phyloP scores from a whole-genome alignment of 2,888 invertebrate genomes.

The Acanthosoma haemorrhoidale region DNA sequence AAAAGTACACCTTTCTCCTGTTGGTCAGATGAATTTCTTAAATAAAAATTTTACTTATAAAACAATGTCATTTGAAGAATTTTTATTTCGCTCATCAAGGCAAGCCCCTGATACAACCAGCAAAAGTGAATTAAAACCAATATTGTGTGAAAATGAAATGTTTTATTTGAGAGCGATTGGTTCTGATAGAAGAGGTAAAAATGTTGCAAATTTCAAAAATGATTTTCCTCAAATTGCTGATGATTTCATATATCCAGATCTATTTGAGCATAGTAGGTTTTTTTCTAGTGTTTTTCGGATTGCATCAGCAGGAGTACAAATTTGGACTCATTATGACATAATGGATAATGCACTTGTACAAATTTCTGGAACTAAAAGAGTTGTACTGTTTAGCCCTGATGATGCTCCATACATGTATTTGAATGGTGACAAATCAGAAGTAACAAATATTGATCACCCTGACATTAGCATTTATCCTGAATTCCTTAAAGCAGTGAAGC shows the following conservation, averaged over 20 bases:
- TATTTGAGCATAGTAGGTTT: slow-evolving; percentile 47
- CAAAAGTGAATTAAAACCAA: not conserved
- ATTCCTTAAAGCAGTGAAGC: slow-evolving; percentile 46
- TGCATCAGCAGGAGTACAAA: slow-evolving; percentile 48
- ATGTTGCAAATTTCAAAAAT: slow-evolving; percentile 49
- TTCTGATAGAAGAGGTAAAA: slow-evolving; percentile 49
- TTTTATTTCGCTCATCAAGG: slow-evolving; percentile 46
- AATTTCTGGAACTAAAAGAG: slow-evolving; percentile 48
- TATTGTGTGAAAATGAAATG: slow-evolving; percentile 43
- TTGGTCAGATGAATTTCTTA: slow-evolving; percentile 49
- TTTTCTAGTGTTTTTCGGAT: slow-evolving; percentile 54
- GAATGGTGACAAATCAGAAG: slow-evolving; percentile 52
- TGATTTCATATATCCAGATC: slow-evolving; percentile 48
- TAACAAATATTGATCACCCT: slow-evolving; percentile 50
- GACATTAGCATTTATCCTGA: slow-evolving; percentile 48
- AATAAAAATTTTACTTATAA: slow-evolving; percentile 52
- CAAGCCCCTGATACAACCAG: slow-evolving; percentile 23
- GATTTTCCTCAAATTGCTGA: slow-evolving; percentile 49
- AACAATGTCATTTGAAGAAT: slow-evolving; percentile 48
- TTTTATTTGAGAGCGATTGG: slow-evolving; percentile 48
- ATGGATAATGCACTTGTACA: slow-evolving; percentile 55
- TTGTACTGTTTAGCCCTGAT: slow-evolving; percentile 50
- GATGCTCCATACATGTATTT: slow-evolving; percentile 51
- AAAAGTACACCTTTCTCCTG: slow-evolving; percentile 50
- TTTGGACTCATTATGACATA: slow-evolving; percentile 57